These are phyloP conservation scores for Pangasius mekongensis DNA, from an alignment of 2,797 vertebrate genomes.

Conservation along the genomic window DNA sequence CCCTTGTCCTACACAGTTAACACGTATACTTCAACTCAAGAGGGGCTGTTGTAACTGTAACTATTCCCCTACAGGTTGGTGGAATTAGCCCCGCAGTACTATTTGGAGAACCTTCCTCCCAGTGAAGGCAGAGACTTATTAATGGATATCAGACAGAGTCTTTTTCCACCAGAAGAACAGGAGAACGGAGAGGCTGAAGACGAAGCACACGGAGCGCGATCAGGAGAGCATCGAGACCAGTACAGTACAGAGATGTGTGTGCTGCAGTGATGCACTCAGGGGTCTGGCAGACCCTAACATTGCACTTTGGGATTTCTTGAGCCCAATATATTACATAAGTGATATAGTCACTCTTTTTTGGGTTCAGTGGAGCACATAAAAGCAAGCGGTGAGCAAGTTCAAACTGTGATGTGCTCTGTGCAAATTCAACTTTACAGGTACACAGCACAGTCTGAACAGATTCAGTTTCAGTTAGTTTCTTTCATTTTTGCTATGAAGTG, in stretches of 20 bases:
- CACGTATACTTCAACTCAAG: neutral
- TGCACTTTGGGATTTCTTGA: conserved; percentile 19
- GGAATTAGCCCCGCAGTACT: conserved; percentile 90
- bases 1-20: neutral
- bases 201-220: conserved; percentile 43
- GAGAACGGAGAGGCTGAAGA: conserved; percentile 39
- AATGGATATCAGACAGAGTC: conserved; percentile 82
- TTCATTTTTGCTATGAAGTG: neutral
- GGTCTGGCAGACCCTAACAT: neutral
- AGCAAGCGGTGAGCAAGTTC: neutral
- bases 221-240: conserved; percentile 58
- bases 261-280: conserved; percentile 66
- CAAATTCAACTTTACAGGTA: neutral
- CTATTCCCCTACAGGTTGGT: conserved; percentile 78
- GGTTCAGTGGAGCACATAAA: conserved; percentile 5
- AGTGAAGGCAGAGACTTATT: conserved; percentile 92
- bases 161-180: conserved; percentile 55
- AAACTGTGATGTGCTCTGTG: neutral
- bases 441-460: neutral
- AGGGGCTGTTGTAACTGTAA: neutral
- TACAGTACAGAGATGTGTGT: conserved; percentile 72
- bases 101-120: conserved; percentile 88
- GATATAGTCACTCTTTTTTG: neutral
- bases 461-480: neutral
- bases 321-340: neutral